Base-by-base conservation (phyloP, 2,888 invertebrate species). In the Drosophila subsilvestris region DNA sequence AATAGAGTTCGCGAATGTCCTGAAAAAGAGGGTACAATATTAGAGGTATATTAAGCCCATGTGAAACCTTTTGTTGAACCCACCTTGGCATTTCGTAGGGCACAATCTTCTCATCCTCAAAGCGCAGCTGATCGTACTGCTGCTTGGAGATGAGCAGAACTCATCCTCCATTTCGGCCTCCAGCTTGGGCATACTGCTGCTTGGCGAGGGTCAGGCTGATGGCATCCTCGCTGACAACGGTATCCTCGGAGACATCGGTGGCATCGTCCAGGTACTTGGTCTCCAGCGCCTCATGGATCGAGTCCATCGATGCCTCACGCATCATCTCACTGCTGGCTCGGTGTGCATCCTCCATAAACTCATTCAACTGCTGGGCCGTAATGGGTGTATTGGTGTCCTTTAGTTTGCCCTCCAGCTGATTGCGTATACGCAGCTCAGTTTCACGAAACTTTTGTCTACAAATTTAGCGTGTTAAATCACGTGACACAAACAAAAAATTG, bases 1-100 rank as follows among this genome's bases (percentile, higher is more conserved):
- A 88, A 83, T 95, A 95, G 80, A 95, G 92, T 79, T 94, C 94
- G 32, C 94, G 93, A 63, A 95, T 94, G 47, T 93, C 93, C 94
- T 95, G 88, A 22, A 6, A 14, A 3, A 7, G 0, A 2, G 2
- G 6, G 25, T 1, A 6, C 3, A 22, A 1, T 2, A 32, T 22
- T 9, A 42, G 9, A 14, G 0, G 1, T 7, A 12, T n/a, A 27
- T 14, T 6, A 1, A 17, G 2, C n/a, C n/a, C 0, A 6, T 14
- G n/a, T 7, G 1, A 37, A 7, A 5, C 4, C 10, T 14, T 37
- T 14, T 14, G n/a, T 7, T 1, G 7, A 2, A 75, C 81, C 89
- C 89, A 94, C 94, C 92, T 93, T 91, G 29, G 93, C 93, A 61
- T 92, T 91, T 50, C 93, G 91, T 25, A 95, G 88, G 56, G 92